A percentile compares a stretch with the other conserved stretches of the same genome.
phyloP scores from a whole-genome alignment of 2,888 invertebrate genomes.

The Mylabris sibirica region DNA sequence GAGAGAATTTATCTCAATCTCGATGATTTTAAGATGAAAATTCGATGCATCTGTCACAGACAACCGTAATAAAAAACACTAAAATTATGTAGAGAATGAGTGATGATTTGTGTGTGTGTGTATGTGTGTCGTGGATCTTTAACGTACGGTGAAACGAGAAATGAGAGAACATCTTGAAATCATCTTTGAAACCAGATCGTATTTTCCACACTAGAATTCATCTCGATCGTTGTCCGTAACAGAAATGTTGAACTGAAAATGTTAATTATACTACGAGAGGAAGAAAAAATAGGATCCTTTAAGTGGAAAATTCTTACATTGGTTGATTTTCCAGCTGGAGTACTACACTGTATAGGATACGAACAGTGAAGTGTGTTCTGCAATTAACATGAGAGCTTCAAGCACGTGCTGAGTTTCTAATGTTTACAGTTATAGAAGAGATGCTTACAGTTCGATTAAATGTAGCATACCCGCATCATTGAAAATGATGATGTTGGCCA shows the following conservation, averaged over 20 bases:
- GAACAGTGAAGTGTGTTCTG: not conserved
- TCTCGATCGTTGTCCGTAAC: too few relatives aligned
- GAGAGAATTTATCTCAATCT: not conserved
- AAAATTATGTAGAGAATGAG: not conserved
- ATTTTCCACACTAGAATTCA: not conserved
- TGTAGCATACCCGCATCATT: conserved; percentile 1
- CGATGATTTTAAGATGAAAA: not conserved
- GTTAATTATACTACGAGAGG: too few relatives aligned
- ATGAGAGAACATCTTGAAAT: conserved; percentile 1
- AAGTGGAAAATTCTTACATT: not conserved
- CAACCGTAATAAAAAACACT: not conserved
- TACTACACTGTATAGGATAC: not conserved
- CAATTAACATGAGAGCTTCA: not conserved
- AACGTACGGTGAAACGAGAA: not conserved
- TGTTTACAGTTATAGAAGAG: not conserved
- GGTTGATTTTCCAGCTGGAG: not conserved
- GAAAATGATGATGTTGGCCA: not conserved
- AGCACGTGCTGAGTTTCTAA: conserved; percentile 4
- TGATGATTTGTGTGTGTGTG: not conserved
- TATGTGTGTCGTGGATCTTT: too few relatives aligned
- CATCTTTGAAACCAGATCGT: not conserved
- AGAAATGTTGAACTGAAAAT: too few relatives aligned
- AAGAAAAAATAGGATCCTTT: not conserved
- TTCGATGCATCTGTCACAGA: not conserved
- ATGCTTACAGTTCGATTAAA: conserved; percentile 6